A percentile compares a stretch with the other conserved stretches of the same genome.
These are phyloP conservation scores for Drosophila flavopinicola DNA, from an alignment of 2,888 invertebrate species.

Conservation along the genomic window DNA sequence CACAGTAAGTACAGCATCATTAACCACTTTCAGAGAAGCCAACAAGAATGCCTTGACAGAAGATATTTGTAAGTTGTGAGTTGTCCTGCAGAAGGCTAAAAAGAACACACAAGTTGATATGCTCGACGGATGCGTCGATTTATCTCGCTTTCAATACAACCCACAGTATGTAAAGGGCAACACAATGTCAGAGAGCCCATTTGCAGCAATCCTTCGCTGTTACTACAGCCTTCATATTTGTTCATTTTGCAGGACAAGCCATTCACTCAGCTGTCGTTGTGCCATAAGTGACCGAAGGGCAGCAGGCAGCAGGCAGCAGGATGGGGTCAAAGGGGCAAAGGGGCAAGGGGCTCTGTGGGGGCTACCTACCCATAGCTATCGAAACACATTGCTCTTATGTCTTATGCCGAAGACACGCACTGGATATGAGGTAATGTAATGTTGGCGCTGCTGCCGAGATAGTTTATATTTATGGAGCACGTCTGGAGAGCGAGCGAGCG, in stretches of 20 bases:
- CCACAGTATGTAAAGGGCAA: slow-evolving; percentile 17
- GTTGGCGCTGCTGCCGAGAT: slow-evolving; percentile 40
- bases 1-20: not conserved
- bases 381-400: slow-evolving; percentile 27
- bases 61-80: not conserved
- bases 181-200: slow-evolving; percentile 18
- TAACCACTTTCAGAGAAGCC: not conserved
- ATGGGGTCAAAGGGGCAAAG: too few species aligned
- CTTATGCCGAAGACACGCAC: slow-evolving; percentile 30
- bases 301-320: not conserved
- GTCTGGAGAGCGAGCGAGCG: too few species aligned
- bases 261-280: slow-evolving; percentile 48
- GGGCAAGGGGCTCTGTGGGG: not conserved
- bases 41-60: not conserved
- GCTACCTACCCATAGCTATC: slow-evolving; percentile 14
- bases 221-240: slow-evolving; percentile 3
- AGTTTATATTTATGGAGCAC: slow-evolving; percentile 56
- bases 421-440: slow-evolving; percentile 42
- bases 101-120: not conserved
- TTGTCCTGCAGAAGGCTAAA: not conserved
- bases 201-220: slow-evolving; percentile 3
- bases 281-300: slow-evolving; percentile 48
- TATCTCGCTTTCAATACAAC: slow-evolving; percentile 2
- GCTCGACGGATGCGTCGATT: not conserved
- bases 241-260: slow-evolving; percentile 19